Evolutionary conservation across 1,140 invertebrate genomes (phyloP), one percentile per base, ranked within the genome.

Genomic region (Dufourea novaeangliae): DNA sequence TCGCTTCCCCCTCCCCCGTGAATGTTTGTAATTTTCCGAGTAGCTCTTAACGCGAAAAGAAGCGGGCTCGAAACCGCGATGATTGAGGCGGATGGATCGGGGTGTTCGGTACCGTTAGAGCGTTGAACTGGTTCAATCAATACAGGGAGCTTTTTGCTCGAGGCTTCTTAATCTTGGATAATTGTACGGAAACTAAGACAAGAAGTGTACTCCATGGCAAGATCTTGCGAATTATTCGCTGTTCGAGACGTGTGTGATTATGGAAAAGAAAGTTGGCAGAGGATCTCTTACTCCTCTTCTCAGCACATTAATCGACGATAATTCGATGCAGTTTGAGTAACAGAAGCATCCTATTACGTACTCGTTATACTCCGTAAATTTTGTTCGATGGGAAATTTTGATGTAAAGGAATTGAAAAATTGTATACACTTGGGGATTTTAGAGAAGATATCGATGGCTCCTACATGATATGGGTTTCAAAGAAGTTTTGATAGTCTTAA

Each of bases 1-100:
- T 34, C 67, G 6, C 4, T n/a, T n/a, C n/a, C n/a, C n/a, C n/a
- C n/a, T n/a, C n/a, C n/a, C 39, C 32, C 14, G 17, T n/a, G 29
- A 20, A 68, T 44, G 22, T 37, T 73, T 50, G 57, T 8, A 46
- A 72, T 72, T 62, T 68, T 39, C 27, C 37, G 57, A 32, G 14
- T 22, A 25, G 17, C 57, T 2, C 5, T 72, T 25, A 34, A 41
- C 37, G 11, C 20, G 25, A 6, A 59, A 50, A 61, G 25, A 57
- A 57, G 17, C 22, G n/a, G 2, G 14, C 29, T 14, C 25, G 44
- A 34, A 32, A 22, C n/a, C 29, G 29, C 56, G 56, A n/a, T 37
- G 32, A 61, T 39, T 37, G 25, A 11, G 4, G 4, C 12, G 22
- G 34, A n/a, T 10, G 1, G 4, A 12, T 20, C 12, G n/a, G 22